Percentiles rank a stretch among this genome's conserved stretches.
phyloP scores from a whole-genome alignment of 2,888 invertebrate species.

The Orchesellides sinensis region DNA sequence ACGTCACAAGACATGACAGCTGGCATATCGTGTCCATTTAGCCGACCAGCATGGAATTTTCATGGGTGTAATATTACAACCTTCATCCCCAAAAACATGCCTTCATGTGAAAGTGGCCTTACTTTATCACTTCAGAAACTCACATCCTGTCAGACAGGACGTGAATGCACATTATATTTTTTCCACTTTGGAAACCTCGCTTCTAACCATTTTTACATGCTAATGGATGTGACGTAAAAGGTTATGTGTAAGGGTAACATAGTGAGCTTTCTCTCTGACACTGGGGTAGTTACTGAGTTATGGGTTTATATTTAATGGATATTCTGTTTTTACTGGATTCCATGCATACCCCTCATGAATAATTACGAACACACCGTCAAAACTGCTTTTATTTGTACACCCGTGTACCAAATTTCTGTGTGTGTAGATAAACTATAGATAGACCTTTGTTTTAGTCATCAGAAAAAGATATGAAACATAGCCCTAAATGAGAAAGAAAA shows the following conservation, averaged over 20 bases:
- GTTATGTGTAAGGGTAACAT: not conserved
- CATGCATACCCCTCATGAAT: not conserved
- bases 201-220: too few species aligned
- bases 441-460: too few species aligned
- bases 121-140: slow-evolving; percentile 16
- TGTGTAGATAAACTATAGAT: too few species aligned
- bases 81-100: slow-evolving; percentile 6
- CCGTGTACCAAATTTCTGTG: too few species aligned
- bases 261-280: not conserved
- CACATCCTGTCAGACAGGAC: slow-evolving; percentile 4
- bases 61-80: not conserved
- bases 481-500: too few species aligned
- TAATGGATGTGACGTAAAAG: too few species aligned
- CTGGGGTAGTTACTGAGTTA: too few species aligned
- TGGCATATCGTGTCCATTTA: slow-evolving; percentile 13
- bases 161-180: not conserved
- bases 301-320: not conserved
- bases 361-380: not conserved
- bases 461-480: too few species aligned
- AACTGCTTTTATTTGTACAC: too few species aligned
- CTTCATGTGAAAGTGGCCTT: slow-evolving; percentile 25
- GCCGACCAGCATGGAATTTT: slow-evolving; percentile 13
- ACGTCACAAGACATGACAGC: slow-evolving; percentile 18
- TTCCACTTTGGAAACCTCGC: too few species aligned
- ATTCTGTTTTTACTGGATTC: not conserved